Percentiles rank a stretch among this genome's conserved stretches.
These are phyloP conservation scores for Oeneis ivallda DNA, from an alignment of 2,888 invertebrate genomes.

Conservation along the genomic window DNA sequence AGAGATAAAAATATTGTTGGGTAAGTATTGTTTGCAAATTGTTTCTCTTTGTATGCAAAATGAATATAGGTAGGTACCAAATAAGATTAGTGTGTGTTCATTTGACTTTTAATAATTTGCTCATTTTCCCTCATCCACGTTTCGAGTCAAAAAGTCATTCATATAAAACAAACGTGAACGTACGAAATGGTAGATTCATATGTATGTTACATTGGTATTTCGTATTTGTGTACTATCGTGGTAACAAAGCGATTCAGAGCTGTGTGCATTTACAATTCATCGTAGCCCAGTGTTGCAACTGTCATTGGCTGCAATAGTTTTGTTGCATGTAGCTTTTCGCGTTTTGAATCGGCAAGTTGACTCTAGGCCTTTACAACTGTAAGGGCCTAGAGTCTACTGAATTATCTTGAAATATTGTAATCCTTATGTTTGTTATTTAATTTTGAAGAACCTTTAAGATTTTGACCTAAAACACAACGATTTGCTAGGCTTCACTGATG, in stretches of 20 bases:
- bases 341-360: slow-evolving; percentile 40
- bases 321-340: slow-evolving; percentile 40
- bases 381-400: slow-evolving; percentile 30
- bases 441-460: not conserved
- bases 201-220: slow-evolving; percentile 18
- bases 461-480: too few relatives aligned
- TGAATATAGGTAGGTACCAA: not conserved
- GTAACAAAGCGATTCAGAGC: slow-evolving; percentile 20
- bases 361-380: too few relatives aligned
- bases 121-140: slow-evolving; percentile 1
- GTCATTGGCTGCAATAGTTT: slow-evolving; percentile 36
- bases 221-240: slow-evolving; percentile 14
- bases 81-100: not conserved
- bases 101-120: slow-evolving; percentile 1
- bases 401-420: slow-evolving; percentile 19
- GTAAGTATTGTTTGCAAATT: not conserved
- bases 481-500: too few relatives aligned
- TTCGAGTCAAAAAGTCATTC: slow-evolving; percentile 2
- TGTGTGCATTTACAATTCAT: slow-evolving; percentile 37
- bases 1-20: slow-evolving; percentile 1
- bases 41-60: not conserved
- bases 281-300: slow-evolving; percentile 40
- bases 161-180: slow-evolving; percentile 1
- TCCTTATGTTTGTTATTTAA: slow-evolving; percentile 1
- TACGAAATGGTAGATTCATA: slow-evolving; percentile 19